A percentile compares a stretch with the other conserved stretches of the same genome.
phyloP scores from a whole-genome alignment of 2,888 invertebrate species.

The Lycophotia porphyrea region DNA sequence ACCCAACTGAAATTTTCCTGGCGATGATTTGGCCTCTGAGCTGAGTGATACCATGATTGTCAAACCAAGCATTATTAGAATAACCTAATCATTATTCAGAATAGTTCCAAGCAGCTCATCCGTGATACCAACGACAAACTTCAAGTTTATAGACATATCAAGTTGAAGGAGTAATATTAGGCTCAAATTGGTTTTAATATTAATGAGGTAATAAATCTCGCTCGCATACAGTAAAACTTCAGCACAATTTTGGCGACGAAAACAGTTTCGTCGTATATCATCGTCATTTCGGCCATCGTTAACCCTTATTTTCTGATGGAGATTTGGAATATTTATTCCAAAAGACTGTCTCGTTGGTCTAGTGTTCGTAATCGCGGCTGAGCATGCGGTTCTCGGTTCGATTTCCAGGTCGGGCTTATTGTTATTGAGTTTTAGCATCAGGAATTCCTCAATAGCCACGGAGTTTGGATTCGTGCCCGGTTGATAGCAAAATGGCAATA shows the following conservation, averaged over 20 bases:
- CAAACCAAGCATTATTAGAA: slow-evolving; percentile 26
- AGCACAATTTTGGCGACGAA: slow-evolving; percentile 42
- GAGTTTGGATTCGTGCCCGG: no score
- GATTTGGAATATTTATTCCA: no score
- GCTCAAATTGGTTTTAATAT: slow-evolving; percentile 58
- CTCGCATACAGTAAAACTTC: slow-evolving; percentile 42
- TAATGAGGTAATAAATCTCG: slow-evolving; percentile 55
- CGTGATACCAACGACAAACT: not conserved
- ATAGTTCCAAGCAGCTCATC: slow-evolving; percentile 23
- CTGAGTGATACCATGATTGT: slow-evolving; percentile 27
- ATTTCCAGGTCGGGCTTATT: no score
- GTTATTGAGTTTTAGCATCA: no score
- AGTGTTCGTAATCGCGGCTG: not conserved
- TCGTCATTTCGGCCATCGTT: slow-evolving; percentile 34
- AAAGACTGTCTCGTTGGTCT: not conserved
- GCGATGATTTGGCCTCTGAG: slow-evolving; percentile 34
- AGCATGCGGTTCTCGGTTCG: no score
- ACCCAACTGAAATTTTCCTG: slow-evolving; percentile 14
- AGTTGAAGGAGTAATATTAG: slow-evolving; percentile 32
- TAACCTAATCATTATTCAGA: slow-evolving; percentile 26
- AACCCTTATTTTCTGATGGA: slow-evolving; percentile 36
- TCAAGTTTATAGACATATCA: slow-evolving; percentile 45
- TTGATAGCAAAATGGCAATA: no score
- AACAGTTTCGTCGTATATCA: slow-evolving; percentile 55
- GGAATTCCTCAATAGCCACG: no score